Percentiles rank a stretch among this genome's conserved stretches.
These are phyloP conservation scores for Hydropsyche betteni DNA, from an alignment of 2,888 invertebrate genomes.

Conservation along the genomic window DNA sequence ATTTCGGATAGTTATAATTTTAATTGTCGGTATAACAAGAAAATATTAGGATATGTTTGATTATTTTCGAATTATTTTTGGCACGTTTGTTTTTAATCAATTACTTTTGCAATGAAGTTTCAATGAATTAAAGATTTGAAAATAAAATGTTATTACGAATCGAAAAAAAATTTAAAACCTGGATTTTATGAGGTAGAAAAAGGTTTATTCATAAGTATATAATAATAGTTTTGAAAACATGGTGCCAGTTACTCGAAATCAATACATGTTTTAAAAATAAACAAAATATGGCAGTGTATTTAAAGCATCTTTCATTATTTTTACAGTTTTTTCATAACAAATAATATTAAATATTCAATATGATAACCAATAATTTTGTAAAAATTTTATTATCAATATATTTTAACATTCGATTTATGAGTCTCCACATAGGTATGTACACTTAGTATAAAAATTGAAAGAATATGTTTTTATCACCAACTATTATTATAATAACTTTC, in stretches of 20 bases:
- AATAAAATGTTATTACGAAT: neutral
- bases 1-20: no score
- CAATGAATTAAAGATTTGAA: neutral
- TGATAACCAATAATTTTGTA: neutral
- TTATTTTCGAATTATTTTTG: neutral
- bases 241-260: no score
- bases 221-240: neutral
- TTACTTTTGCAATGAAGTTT: neutral
- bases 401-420: conserved; percentile 13
- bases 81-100: neutral
- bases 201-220: conserved; percentile 6
- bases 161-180: neutral
- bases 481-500: neutral
- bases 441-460: conserved; percentile 24
- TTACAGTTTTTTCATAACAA: neutral
- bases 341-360: neutral
- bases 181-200: conserved; percentile 6
- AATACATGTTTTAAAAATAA: neutral
- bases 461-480: conserved; percentile 11
- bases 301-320: conserved; percentile 14
- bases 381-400: neutral
- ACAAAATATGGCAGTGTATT: conserved; percentile 18
- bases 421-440: conserved; percentile 4
- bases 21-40: no score
- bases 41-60: no score